Base-by-base conservation (phyloP, 2,888 invertebrate genomes). In the Amiota mariae region DNA sequence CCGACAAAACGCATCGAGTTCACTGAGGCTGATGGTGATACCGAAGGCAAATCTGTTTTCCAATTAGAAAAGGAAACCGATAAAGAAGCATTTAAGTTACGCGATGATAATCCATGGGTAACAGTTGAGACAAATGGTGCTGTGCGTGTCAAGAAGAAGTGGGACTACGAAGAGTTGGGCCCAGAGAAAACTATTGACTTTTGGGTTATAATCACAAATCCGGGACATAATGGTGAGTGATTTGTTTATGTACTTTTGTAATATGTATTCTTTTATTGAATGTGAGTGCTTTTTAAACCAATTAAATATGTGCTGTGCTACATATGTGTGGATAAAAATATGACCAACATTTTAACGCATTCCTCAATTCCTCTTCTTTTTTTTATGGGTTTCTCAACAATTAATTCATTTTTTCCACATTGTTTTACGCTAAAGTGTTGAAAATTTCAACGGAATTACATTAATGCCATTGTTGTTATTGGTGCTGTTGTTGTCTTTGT, bases 171-270 rank as follows among this genome's bases (percentile, higher is more conserved):
- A 88, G 97, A 97, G 88, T 91, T 97, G 67, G 97, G 97, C 46
- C 96, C 96, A 1, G 97, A 97, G 91, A 97, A 97, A 90, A 97
- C 96, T 13, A 97, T 97, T 87, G 97, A 97, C 90, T 97, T 97
- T 90, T 97, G 97, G 97, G 97, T 97, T 72, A 96, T 96, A 72
- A 97, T 97, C 85, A 96, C 95, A 74, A 97, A 97, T 90, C 93
- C 95, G 78, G 96, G 96, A 91, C 95, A 94, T 90, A 94, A 95
- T 92, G 95, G 96, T 96, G 89, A 93, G 94, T 92, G 68, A 51
- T 20, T 71, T 73, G n/a, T 49, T 47, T 15, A 13, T n/a, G n/a
- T n/a, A 51, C 4, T 51, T 51, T 51, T 51, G 3, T 51, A 51
- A 1, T 13, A 51, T n/a, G n/a, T n/a, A n/a, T 51, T 51, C 54